Conservation (phyloP, 1,140 invertebrate genomes). For the Drosophila bipectinata region DNA sequence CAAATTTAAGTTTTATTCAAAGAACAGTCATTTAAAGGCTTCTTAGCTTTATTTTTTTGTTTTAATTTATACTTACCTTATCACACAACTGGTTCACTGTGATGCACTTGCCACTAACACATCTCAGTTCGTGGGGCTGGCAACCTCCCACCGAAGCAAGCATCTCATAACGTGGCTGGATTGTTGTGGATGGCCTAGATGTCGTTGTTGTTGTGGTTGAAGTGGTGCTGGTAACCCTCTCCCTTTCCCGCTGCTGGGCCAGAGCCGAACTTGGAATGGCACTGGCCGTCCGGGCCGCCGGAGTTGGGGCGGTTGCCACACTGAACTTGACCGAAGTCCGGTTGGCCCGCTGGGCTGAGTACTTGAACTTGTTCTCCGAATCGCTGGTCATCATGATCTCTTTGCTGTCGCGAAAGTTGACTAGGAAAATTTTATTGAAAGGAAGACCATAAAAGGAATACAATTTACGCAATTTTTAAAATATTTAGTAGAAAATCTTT, state of each 20-base stretch:
- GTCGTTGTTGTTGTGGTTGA: constrained; percentile 8
- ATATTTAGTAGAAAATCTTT: neutral
- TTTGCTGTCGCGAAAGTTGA: constrained; percentile 84
- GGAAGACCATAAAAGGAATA: neutral
- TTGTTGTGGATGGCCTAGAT: constrained; percentile 24
- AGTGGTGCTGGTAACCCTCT: constrained; percentile 36
- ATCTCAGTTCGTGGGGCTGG: constrained; percentile 86
- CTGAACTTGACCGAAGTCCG: constrained; percentile 61
- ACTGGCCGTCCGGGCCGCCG: constrained; percentile 64
- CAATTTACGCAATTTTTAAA: neutral
- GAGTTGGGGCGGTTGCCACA: constrained; percentile 45
- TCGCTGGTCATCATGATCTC: constrained; percentile 85
- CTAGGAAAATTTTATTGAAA: constrained; percentile 27
- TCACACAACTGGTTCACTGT: constrained; percentile 87
- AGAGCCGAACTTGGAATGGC: constrained; percentile 63
- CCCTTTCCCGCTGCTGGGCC: constrained; percentile 51
- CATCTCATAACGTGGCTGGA: constrained; percentile 2
- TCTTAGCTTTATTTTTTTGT: too few species aligned
- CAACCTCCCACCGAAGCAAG: constrained; percentile 73
- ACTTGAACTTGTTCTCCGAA: constrained; percentile 84
- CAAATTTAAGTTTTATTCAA: neutral
- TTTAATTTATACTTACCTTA: constrained; percentile 73
- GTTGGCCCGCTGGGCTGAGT: constrained; percentile 72
- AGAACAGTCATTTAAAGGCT: too few species aligned
- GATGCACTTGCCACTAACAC: constrained; percentile 87